These are phyloP conservation scores for Oryzaephilus surinamensis DNA, from an alignment of 1,140 invertebrate genomes.

Conservation along the genomic window DNA sequence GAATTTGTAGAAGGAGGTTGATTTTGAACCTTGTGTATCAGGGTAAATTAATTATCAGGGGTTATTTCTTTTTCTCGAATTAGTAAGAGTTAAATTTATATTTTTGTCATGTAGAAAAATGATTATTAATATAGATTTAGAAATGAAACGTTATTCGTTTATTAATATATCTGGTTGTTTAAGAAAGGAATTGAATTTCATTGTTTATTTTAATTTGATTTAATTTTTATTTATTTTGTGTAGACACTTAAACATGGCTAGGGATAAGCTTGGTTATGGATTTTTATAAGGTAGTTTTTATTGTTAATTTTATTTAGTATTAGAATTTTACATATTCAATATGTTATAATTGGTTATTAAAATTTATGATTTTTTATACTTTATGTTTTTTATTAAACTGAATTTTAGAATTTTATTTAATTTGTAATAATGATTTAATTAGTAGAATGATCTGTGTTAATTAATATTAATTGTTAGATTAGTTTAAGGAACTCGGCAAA, in stretches of 20 bases:
- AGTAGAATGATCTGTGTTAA: too few relatives aligned
- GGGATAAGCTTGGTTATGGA: slow-evolving; percentile 34
- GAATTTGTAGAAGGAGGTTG: slow-evolving; percentile 39
- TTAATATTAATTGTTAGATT: too few relatives aligned
- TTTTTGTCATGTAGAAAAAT: slow-evolving; percentile 42
- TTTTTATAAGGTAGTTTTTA: too few relatives aligned
- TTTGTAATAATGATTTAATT: too few relatives aligned
- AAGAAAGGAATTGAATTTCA: slow-evolving; percentile 48
- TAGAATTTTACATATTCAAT: too few relatives aligned
- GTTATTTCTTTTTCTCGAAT: slow-evolving; percentile 42
- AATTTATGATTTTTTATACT: slow-evolving; percentile 29
- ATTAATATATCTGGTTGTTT: slow-evolving; percentile 54
- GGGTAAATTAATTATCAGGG: slow-evolving; percentile 45
- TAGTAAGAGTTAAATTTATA: slow-evolving; percentile 42
- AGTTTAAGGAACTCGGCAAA: too few relatives aligned
- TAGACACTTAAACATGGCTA: too few relatives aligned
- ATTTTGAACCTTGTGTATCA: slow-evolving; percentile 55
- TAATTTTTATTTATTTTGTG: slow-evolving; percentile 39
- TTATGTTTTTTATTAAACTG: too few relatives aligned
- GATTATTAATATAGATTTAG: slow-evolving; percentile 46
- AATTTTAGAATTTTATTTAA: too few relatives aligned
- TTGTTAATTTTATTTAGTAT: too few relatives aligned
- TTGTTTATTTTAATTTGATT: slow-evolving; percentile 35
- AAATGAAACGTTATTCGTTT: slow-evolving; percentile 50
- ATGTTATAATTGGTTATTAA: slow-evolving; percentile 34